A percentile compares a stretch with the other conserved stretches of the same genome.
Conservation (phyloP, 2,113 vertebrate species). For the Macrotis lagotis region DNA sequence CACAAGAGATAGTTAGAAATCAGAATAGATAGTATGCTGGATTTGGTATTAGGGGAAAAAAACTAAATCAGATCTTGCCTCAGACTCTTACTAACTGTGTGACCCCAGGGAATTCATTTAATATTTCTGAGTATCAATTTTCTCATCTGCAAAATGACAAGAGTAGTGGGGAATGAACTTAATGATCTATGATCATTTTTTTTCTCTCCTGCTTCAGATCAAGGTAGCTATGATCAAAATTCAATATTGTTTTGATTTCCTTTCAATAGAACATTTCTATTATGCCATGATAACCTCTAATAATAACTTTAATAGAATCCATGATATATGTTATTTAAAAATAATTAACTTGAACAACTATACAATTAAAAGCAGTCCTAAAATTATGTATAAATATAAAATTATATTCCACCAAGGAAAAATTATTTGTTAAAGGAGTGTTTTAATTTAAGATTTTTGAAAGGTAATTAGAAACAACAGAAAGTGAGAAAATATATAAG, state of each 20-base stretch:
- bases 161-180: background rate
- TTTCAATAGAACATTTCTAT: background rate
- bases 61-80: background rate
- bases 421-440: background rate
- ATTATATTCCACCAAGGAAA: background rate
- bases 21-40: no score
- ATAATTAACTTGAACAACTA: background rate
- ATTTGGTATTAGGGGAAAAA: no score
- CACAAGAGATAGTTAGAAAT: no score
- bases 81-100: background rate
- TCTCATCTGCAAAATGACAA: background rate
- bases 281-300: background rate
- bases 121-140: background rate
- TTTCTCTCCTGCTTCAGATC: background rate
- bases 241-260: background rate
- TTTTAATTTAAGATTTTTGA: background rate
- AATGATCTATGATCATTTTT: background rate
- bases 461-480: background rate
- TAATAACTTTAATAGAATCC: background rate
- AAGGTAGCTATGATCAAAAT: background rate
- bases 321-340: background rate
- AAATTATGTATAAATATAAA: background rate
- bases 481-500: background rate
- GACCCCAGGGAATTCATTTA: background rate
- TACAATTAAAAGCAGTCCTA: background rate